A percentile compares a stretch with the other conserved stretches of the same genome.
phyloP scores from a whole-genome alignment of 2,888 invertebrate genomes.

The Thumatha senex region DNA sequence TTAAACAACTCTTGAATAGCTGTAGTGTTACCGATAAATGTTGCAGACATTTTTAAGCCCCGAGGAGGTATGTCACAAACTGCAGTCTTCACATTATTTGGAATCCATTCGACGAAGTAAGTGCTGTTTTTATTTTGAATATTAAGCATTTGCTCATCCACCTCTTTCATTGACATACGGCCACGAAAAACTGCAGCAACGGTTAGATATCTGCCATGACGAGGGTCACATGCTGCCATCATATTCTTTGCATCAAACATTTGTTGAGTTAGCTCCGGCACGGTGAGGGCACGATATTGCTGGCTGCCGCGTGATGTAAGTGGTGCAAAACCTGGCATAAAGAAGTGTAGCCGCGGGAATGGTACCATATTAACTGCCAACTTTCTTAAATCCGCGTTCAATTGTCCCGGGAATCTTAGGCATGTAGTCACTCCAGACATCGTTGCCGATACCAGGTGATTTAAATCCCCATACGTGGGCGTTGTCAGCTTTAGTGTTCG shows the following conservation, averaged over 20 bases:
- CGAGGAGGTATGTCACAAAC: slow-evolving; percentile 91
- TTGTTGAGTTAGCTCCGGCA: slow-evolving; percentile 94
- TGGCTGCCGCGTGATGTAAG: slow-evolving; percentile 90
- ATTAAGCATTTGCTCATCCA: slow-evolving; percentile 91
- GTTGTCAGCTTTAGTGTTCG: slow-evolving; percentile 87
- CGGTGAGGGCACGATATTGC: slow-evolving; percentile 92
- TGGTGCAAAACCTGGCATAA: slow-evolving; percentile 85
- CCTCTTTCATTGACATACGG: slow-evolving; percentile 96
- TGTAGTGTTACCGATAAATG: slow-evolving; percentile 93
- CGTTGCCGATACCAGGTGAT: slow-evolving; percentile 71
- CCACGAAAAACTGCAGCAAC: slow-evolving; percentile 95
- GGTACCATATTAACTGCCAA: slow-evolving; percentile 83
- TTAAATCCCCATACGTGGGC: slow-evolving; percentile 90
- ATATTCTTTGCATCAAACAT: slow-evolving; percentile 97
- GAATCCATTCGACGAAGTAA: slow-evolving; percentile 92
- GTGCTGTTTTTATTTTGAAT: slow-evolving; percentile 90
- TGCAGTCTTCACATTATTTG: slow-evolving; percentile 90
- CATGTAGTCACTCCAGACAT: slow-evolving; percentile 76
- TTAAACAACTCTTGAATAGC: slow-evolving; percentile 95
- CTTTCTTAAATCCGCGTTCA: slow-evolving; percentile 88
- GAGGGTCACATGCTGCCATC: slow-evolving; percentile 97
- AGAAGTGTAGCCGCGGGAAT: slow-evolving; percentile 87
- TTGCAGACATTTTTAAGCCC: slow-evolving; percentile 92
- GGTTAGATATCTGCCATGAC: slow-evolving; percentile 93
- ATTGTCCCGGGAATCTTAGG: slow-evolving; percentile 67